Percentiles rank a stretch among this genome's conserved stretches.
phyloP scores from a whole-genome alignment of 2,113 vertebrate genomes.

The Rattus rattus region DNA sequence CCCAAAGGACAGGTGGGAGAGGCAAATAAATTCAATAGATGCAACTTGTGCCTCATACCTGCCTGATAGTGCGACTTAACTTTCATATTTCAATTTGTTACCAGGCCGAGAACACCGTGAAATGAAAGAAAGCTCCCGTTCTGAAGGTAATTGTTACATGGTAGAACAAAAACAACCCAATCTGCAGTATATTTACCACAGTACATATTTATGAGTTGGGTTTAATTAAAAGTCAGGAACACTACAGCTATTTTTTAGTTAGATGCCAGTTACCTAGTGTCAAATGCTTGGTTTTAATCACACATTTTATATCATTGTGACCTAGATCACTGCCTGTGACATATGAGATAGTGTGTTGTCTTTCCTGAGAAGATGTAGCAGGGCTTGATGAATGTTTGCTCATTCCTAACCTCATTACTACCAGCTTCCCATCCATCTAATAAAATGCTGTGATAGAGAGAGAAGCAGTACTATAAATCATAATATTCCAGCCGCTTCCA shows the following conservation, averaged over 20 bases:
- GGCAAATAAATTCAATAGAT: background rate
- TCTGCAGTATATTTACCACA: constrained; percentile 88
- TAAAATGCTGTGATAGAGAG: constrained; percentile 93
- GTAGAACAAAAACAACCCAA: constrained; percentile 87
- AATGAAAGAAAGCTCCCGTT: constrained; percentile 87
- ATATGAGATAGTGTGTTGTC: constrained; percentile 89
- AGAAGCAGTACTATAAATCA: constrained; percentile 91
- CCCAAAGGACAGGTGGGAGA: constrained; percentile 49
- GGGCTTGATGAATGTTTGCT: constrained; percentile 92
- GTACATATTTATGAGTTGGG: constrained; percentile 88
- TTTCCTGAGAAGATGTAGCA: constrained; percentile 89
- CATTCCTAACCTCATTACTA: constrained; percentile 94
- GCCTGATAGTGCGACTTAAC: constrained; percentile 79
- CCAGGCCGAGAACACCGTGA: constrained; percentile 84
- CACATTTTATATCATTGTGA: constrained; percentile 89
- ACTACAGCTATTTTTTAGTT: constrained; percentile 88
- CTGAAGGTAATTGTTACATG: constrained; percentile 89
- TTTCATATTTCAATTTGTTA: constrained; percentile 85
- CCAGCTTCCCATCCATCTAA: constrained; percentile 93
- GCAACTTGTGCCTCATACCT: constrained; percentile 46
- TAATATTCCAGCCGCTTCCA: constrained; percentile 89
- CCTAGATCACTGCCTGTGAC: constrained; percentile 90
- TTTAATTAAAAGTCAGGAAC: constrained; percentile 90
- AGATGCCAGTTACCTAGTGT: constrained; percentile 89
- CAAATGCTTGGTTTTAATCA: constrained; percentile 92